These are phyloP conservation scores for Zosterops japonicus DNA, from an alignment of 2,113 vertebrate species.

Conservation along the genomic window DNA sequence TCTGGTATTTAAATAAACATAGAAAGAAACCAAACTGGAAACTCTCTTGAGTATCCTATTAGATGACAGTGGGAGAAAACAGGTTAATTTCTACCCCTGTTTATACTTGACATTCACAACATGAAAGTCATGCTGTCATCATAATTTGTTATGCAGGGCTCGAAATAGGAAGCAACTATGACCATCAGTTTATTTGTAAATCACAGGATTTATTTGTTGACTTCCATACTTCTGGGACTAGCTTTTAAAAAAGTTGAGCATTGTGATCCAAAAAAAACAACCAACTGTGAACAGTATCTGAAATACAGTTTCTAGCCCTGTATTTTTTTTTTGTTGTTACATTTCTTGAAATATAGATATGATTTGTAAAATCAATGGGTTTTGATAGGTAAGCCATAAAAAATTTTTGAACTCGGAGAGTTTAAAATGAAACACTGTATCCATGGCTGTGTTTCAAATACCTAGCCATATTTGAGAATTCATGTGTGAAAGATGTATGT, in stretches of 20 bases:
- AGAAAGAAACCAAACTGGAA: background rate
- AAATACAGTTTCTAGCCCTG: slow-evolving; percentile 74
- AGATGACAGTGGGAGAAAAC: slow-evolving; percentile 57
- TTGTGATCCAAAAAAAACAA: slow-evolving; percentile 20
- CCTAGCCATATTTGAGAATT: background rate
- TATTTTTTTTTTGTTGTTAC: slow-evolving; percentile 54
- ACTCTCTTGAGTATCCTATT: slow-evolving; percentile 2
- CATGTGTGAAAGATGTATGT: slow-evolving; percentile 17
- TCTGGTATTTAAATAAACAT: slow-evolving; percentile 19
- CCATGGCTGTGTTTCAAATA: slow-evolving; percentile 34
- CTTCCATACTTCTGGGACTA: slow-evolving; percentile 25
- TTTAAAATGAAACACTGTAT: slow-evolving; percentile 40
- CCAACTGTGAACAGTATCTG: background rate
- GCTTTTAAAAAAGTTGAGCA: background rate
- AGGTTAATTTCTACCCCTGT: slow-evolving; percentile 83
- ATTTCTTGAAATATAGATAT: slow-evolving; percentile 29
- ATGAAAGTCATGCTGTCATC: slow-evolving; percentile 62
- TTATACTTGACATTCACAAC: slow-evolving; percentile 62
- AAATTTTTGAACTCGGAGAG: background rate
- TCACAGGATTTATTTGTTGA: slow-evolving; percentile 7
- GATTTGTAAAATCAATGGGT: slow-evolving; percentile 13
- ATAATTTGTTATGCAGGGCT: slow-evolving; percentile 72
- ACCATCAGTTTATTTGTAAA: slow-evolving; percentile 39
- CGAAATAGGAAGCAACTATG: slow-evolving; percentile 58
- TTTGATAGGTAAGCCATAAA: slow-evolving; percentile 1